Evolutionary conservation across 1,140 invertebrate genomes (phyloP).

Genomic region (Sitophilus oryzae): DNA sequence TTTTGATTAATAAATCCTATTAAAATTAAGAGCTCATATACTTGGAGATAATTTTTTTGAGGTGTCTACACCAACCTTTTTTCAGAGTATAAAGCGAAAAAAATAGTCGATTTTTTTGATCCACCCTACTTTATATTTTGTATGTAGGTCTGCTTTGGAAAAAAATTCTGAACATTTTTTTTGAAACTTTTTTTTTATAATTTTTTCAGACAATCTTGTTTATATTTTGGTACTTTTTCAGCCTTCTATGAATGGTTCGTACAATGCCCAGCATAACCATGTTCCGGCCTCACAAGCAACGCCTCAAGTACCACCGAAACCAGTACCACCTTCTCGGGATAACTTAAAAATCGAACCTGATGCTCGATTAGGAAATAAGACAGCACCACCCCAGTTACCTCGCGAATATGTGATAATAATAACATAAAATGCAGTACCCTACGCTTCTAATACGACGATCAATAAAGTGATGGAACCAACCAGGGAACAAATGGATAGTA

Average conservation of each 20-base stretch:
- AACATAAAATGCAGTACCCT: slow-evolving; percentile 46
- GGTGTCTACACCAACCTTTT: too few relatives aligned
- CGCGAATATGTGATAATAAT: slow-evolving; percentile 50
- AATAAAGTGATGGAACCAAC: slow-evolving; percentile 56
- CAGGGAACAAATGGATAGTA: slow-evolving; percentile 80
- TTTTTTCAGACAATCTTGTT: too few relatives aligned
- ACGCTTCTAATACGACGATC: slow-evolving; percentile 38
- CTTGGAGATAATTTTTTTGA: too few relatives aligned
- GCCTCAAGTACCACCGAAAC: slow-evolving; percentile 49
- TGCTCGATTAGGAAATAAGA: slow-evolving; percentile 56
- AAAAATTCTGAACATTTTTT: too few relatives aligned
- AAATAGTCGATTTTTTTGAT: too few relatives aligned
- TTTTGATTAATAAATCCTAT: too few relatives aligned
- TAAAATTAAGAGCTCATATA: too few relatives aligned
- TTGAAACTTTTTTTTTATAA: too few relatives aligned
- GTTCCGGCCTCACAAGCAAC: slow-evolving; percentile 18
- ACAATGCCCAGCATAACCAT: slow-evolving; percentile 25
- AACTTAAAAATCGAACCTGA: slow-evolving; percentile 57
- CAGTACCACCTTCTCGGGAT: slow-evolving; percentile 69
- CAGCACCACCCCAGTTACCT: slow-evolving; percentile 63
- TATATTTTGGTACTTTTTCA: slow-evolving; percentile 41
- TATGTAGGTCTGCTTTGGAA: too few relatives aligned
- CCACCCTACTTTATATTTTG: too few relatives aligned
- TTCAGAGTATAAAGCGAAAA: too few relatives aligned
- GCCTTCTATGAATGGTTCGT: slow-evolving; percentile 49